Conservation (phyloP, 2,113 vertebrate species). For the Prietella phreatophila region DNA sequence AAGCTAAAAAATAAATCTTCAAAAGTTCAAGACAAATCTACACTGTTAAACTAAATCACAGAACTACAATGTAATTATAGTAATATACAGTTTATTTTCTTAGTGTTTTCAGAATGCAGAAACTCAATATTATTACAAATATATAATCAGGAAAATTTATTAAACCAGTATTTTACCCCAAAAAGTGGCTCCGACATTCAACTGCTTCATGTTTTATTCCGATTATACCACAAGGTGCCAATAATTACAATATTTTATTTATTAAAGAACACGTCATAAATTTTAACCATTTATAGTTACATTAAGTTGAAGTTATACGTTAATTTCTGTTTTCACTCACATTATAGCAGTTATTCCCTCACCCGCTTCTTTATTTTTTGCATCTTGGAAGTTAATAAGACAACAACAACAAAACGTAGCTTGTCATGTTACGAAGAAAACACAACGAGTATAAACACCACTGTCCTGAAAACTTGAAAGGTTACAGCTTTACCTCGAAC, state of each 20-base stretch:
- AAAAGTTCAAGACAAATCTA: neutral
- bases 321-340: neutral
- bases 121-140: neutral
- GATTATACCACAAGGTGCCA: neutral
- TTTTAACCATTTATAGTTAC: neutral
- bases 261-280: neutral
- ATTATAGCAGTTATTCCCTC: neutral
- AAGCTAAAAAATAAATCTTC: neutral
- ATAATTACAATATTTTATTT: neutral
- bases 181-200: neutral
- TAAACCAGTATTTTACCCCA: neutral
- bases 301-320: neutral
- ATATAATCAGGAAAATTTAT: neutral
- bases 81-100: neutral
- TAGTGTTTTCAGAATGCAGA: neutral
- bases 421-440: neutral
- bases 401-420: neutral
- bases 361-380: neutral
- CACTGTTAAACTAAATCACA: neutral
- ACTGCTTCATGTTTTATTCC: neutral
- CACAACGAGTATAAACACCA: no score
- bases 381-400: neutral
- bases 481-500: neutral
- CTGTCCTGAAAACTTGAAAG: neutral
- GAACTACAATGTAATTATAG: neutral